Evolutionary conservation across 2,113 vertebrate species (phyloP), one percentile per base, ranked within the genome.

Genomic region (Cinclus cinclus): DNA sequence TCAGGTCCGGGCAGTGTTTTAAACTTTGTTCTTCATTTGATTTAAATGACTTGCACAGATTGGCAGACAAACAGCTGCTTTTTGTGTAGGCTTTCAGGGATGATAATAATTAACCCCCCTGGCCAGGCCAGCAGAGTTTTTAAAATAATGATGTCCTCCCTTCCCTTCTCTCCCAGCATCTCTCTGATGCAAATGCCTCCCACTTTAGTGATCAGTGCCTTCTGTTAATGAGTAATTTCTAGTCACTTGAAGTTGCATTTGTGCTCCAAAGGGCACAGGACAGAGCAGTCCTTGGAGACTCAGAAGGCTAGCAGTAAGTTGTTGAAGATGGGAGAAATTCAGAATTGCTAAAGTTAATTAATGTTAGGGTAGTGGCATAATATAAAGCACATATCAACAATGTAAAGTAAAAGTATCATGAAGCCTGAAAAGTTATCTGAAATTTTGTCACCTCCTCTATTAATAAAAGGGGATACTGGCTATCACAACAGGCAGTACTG

Each of bases 361-460:
- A 52, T 22, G 4, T 18, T 59, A 47, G 12, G 6, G 16, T 47
- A 58, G 23, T 1, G 1, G 19, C 53, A 37, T 0, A 19, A 28
- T 15, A 53, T 4, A 47, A 69, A 86, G 42, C 10, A 25, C 8
- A 1, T 21, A 79, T 37, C 24, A 82, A 84, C 42, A n/a, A 82
- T 76, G 35, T 13, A 52, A 78, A 78, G 13, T 4, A 39, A 68
- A 24, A 4, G 8, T 49, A 58, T 31, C 9, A 27, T 67, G 41
- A 68, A 64, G 12, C 28, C 46, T 73, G 37, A 67, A 60, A 87
- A 82, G 12, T 59, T 67, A 20, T 37, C 37, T 31, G 24, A 82
- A 78, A 64, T 35, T 56, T 31, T 39, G 4, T 23, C 6, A 16
- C 46, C 11, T 74, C 12, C 9, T 68, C 59, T 67, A 7, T 25